Evolutionary conservation across 2,888 invertebrate species (phyloP).

Genomic region (Leptinotarsa rubiginosa): DNA sequence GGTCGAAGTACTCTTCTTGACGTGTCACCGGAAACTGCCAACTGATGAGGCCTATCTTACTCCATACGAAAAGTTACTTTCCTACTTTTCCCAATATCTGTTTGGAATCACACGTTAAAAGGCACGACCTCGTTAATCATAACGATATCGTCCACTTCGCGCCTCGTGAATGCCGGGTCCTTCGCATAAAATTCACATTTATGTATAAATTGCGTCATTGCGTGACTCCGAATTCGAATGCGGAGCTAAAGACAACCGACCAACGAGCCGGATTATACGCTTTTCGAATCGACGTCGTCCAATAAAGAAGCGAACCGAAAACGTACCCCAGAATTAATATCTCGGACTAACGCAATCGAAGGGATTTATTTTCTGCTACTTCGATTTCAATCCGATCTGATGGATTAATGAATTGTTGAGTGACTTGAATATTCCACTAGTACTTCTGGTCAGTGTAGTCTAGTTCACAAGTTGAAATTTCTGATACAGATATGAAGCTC

Average conservation of each 20-base stretch:
- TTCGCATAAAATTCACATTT: no score
- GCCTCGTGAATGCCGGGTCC: no score
- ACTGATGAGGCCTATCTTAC: no score
- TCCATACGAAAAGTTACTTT: no score
- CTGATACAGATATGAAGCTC: background rate
- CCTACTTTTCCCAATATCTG: no score
- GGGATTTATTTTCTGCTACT: constrained; percentile 11
- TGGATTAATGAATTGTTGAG: constrained; percentile 2
- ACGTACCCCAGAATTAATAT: constrained; percentile 38
- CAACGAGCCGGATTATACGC: constrained; percentile 28
- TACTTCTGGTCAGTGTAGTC: background rate
- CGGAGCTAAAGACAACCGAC: constrained; percentile 22
- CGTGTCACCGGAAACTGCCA: no score
- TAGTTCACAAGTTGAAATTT: background rate
- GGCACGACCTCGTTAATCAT: no score
- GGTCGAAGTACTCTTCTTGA: no score
- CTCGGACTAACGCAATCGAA: constrained; percentile 32
- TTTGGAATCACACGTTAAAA: no score
- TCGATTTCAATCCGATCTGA: background rate
- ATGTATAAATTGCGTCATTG: constrained; percentile 35
- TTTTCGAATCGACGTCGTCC: constrained; percentile 29
- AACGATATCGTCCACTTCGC: no score
- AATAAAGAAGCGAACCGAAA: constrained; percentile 29
- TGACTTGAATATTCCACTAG: background rate
- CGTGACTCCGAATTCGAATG: constrained; percentile 38